Evolutionary conservation across 2,797 vertebrate species (phyloP), one percentile per base, ranked within the genome.

Genomic region (Lacerta bilineata): DNA sequence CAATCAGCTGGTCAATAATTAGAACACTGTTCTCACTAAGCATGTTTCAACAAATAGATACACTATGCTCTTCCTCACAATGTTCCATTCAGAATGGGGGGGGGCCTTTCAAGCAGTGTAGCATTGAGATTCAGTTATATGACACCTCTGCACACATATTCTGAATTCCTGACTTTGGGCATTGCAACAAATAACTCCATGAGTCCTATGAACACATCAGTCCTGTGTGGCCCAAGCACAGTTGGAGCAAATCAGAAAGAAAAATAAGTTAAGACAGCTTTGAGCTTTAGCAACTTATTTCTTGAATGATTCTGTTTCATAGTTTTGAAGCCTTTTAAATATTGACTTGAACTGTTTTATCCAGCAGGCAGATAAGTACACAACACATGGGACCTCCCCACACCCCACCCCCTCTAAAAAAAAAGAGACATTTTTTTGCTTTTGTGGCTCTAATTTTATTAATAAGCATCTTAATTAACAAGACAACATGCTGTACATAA

Each of bases 401-500:
- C 33, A 15, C 59, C 55, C 78, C 59, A 20, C 33, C 46, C n/a
- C 36, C 59, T 23, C 64, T n/a, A n/a, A n/a, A 41, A 17, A 39
- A 8, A 59, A 74, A 36, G 36, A 79, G 90, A 33, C 55, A 59
- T 83, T 85, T 3, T 95, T 83, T 93, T 64, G 64, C 86, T 95
- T 95, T 96, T 5, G 93, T 95, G 95, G 92, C 90, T 95, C 89
- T 95, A 95, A 87, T 97, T 97, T 87, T 97, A 97, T 97, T 97
- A 96, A 95, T 96, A 95, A 93, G 84, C 90, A 93, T 96, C 89
- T 94, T 95, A 96, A 93, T 95, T 93, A 95, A 96, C 96, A 96
- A 96, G 94, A 96, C 96, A 96, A 92, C 96, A 97, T 96, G 96
- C 96, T 97, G 92, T 96, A 95, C 93, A 97, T 94, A 96, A 96